Base-by-base conservation (phyloP, 2,797 vertebrate species). In the Eidolon dupreanum region DNA sequence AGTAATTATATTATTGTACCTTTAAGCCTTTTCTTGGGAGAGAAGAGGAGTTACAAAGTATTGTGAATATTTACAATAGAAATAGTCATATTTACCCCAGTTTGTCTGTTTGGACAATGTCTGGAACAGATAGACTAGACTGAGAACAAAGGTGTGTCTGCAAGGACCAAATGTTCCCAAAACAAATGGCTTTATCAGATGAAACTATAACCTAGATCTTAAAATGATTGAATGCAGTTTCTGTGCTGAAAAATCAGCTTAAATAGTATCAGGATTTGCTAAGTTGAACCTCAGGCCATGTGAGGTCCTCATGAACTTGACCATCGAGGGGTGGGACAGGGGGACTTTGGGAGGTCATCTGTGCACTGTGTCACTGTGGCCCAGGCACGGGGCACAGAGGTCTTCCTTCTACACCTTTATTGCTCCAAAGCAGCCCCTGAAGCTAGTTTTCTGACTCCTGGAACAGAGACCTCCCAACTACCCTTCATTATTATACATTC, bases 111-210 rank as follows among this genome's bases (percentile, higher is more conserved):
- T 96, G 95, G 61, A 85, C 49, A 88, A 53, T 89, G 82, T 96
- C 95, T 96, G 93, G 85, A 75, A 53, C 66, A 84, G 71, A 89
- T 31, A 96, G 59, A 78, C 77, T 77, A 96, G 90, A 90, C 75
- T 55, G 70, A 96, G 95, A 94, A 79, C 85, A 86, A 84, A 96
- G 92, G 95, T 97, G 43, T 97, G 95, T 88, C 94, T 90, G 55
- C 86, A 49, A 87, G 75, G 70, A 94, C 83, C 41, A 28, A 87
- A 66, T 73, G 90, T 97, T 95, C 90, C 65, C 19, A 77, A 96
- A 96, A 90, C 95, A 97, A 97, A 95, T 82, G 74, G 13, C 75
- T 95, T 92, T 96, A 96, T 97, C 97, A 97, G 97, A 97, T 97
- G 74, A 93, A 97, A 95, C 96, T 96, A 28, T 96, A 96, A 96